Evolutionary conservation across 1,140 invertebrate species (phyloP).

Genomic region (Drosophila takahashii): DNA sequence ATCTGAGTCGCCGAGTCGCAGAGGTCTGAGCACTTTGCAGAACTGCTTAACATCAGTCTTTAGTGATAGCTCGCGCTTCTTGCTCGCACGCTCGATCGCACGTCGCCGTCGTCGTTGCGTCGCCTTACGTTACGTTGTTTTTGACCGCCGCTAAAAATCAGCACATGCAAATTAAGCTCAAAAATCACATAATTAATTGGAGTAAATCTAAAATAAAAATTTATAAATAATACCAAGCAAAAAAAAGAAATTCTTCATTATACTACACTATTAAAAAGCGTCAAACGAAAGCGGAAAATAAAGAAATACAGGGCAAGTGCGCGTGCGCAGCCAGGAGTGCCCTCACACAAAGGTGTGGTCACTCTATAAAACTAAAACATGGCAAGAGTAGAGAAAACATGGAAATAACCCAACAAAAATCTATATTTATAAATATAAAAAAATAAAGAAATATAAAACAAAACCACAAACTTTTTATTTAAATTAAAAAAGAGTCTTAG

Average conservation of each 20-base stretch:
- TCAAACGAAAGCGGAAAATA: conserved; percentile 9
- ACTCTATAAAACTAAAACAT: neutral
- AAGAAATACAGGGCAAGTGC: conserved; percentile 14
- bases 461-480: conserved; percentile 3
- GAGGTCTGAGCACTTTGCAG: conserved; percentile 79
- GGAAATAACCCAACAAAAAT: neutral
- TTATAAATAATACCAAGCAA: neutral
- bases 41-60: conserved; percentile 84
- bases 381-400: neutral
- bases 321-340: conserved; percentile 23
- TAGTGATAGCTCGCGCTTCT: conserved; percentile 84
- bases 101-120: conserved; percentile 59
- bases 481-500: neutral
- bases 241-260: neutral
- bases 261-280: conserved; percentile 2
- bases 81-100: conserved; percentile 81
- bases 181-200: neutral
- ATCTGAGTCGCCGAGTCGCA: conserved; percentile 52
- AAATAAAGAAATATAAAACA: neutral
- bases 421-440: neutral
- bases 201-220: neutral
- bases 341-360: conserved; percentile 20
- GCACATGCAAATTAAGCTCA: conserved; percentile 11
- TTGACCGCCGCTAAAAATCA: conserved; percentile 34
- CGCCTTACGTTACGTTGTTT: conserved; percentile 22